Base-by-base conservation (phyloP, 2,888 invertebrate species). In the Buathra laborator region DNA sequence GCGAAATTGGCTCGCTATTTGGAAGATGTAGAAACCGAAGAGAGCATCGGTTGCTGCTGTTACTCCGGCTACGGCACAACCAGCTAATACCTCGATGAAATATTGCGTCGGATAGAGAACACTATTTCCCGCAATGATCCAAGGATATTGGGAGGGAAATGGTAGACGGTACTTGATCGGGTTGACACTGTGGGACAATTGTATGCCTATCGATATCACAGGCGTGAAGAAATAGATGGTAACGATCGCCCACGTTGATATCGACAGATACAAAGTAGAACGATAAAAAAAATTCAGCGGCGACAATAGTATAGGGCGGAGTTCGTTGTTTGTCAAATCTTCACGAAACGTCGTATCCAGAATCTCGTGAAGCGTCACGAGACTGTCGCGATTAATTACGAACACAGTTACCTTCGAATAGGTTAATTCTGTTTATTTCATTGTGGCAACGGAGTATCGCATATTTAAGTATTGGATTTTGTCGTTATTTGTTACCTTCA, bases 1-100 rank as follows among this genome's bases (percentile, higher is more conserved):
- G 7, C 86, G 84, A 19, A 91, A 66, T 19, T 89, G 78, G 1
- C 89, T 89, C 1, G 86, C 85, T n/a, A 90, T 88, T 56, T 90
- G 90, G 67, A 90, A 89, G 16, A 88, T 71, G 16, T 89, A 88
- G 10, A 89, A 83, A 16, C 89, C 88, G 51, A 90, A 90, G 3
- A 89, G 75, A 0, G 86, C 83, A 16, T 91, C 92, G 2, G 87
- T 86, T 0, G 89, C 87, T 5, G 81, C 68, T 5, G 89, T 86
- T 5, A 89, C 48, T 9, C 68, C 81, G n/a, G 87, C 53, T 1
- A 88, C 19, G 3, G 79, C 81, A 44, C 80, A 86, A 9, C 77
- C 14, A 1, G 68, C 29, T 2, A 79, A 10, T 0, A 79, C 14
- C 37, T 90, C 89, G 16, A 89, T 79, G 5, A 84, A 0, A 12